These are phyloP conservation scores for Hipposideros armiger DNA, from an alignment of 2,113 vertebrate species.

Conservation along the genomic window DNA sequence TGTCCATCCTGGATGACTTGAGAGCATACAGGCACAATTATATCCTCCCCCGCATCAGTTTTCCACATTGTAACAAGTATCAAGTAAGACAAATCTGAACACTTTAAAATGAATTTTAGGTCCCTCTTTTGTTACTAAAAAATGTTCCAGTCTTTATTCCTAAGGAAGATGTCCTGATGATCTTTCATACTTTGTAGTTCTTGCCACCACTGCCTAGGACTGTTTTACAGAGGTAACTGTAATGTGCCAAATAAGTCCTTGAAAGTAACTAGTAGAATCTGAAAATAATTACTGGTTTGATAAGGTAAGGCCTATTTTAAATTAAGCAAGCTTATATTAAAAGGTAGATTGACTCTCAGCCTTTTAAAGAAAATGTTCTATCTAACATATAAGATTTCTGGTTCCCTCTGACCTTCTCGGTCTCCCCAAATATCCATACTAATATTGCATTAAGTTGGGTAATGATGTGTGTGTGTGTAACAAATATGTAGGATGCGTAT, in stretches of 20 bases:
- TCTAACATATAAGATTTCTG: constrained; percentile 23
- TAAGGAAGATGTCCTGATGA: constrained; percentile 39
- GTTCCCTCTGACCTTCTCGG: constrained; percentile 60
- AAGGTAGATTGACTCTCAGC: constrained; percentile 34
- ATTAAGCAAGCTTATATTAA: constrained; percentile 65
- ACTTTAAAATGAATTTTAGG: constrained; percentile 46
- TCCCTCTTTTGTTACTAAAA: background rate
- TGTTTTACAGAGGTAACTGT: background rate
- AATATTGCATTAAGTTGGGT: constrained; percentile 31
- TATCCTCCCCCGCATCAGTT: background rate
- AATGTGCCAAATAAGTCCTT: constrained; percentile 54
- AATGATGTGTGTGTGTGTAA: constrained; percentile 43
- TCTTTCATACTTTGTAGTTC: constrained; percentile 61
- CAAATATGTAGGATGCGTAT: constrained; percentile 59
- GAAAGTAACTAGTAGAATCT: constrained; percentile 63
- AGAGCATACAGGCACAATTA: background rate
- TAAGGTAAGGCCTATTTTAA: constrained; percentile 65
- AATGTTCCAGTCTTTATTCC: constrained; percentile 33
- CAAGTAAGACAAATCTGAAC: background rate
- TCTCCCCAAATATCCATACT: constrained; percentile 44
- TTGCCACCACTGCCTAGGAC: background rate
- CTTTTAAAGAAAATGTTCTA: constrained; percentile 53
- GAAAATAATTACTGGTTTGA: constrained; percentile 67
- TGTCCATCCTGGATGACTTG: background rate
- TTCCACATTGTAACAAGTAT: constrained; percentile 54